A percentile compares a stretch with the other conserved stretches of the same genome.
Conservation (phyloP, 35 echinoderm and acorn worm genomes). For the Acanthaster planci region DNA sequence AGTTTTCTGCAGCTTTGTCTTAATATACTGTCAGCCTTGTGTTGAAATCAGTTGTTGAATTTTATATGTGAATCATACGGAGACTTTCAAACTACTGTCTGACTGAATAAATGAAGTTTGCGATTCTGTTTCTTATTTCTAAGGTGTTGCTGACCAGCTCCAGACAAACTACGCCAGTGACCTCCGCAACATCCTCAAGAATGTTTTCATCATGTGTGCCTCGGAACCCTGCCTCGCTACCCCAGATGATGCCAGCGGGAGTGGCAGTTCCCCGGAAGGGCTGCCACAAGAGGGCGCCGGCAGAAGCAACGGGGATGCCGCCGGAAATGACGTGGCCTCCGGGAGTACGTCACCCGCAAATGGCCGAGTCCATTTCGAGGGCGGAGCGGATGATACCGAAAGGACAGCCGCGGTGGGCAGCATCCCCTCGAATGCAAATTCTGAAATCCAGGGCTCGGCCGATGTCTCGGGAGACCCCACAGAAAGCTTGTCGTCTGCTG, state of each 20-base stretch:
- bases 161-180: constrained; percentile 98
- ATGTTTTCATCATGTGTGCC: constrained; percentile 55
- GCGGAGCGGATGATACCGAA: background rate
- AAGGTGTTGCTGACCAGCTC: constrained; percentile 96
- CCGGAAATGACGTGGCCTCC: background rate
- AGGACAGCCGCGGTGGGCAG: background rate
- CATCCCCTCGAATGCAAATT: background rate
- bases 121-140: background rate
- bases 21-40: no score
- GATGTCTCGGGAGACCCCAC: background rate
- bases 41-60: no score
- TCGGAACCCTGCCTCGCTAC: background rate
- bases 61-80: no score
- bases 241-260: background rate
- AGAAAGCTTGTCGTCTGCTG: no score
- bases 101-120: no score
- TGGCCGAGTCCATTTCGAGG: background rate
- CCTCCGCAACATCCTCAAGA: constrained; percentile 87
- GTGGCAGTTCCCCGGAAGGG: background rate
- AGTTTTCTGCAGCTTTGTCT: no score
- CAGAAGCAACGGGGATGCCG: constrained; percentile 29
- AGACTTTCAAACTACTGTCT: no score
- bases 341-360: background rate
- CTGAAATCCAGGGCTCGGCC: constrained; percentile 4
- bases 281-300: background rate